Conservation (phyloP, 2,888 invertebrate species). For the Lomographa bimaculata region DNA sequence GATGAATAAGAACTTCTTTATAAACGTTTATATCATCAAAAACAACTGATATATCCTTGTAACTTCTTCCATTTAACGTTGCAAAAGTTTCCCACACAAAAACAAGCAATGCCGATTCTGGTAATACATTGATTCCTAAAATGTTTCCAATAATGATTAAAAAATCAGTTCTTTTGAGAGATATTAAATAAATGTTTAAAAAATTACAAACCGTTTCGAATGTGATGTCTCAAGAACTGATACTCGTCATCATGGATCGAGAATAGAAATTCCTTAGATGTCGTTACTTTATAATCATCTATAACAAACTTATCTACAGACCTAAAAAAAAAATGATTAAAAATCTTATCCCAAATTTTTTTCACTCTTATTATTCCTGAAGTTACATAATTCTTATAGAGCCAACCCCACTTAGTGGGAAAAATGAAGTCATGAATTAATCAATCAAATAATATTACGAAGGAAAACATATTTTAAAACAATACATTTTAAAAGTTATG, state of each 20-base stretch:
- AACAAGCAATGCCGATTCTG: conserved; percentile 83
- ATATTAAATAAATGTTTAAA: not conserved
- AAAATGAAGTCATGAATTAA: too few species aligned
- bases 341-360: too few species aligned
- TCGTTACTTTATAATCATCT: conserved; percentile 24
- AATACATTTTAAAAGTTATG: too few species aligned
- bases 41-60: conserved; percentile 10
- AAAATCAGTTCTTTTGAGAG: too few species aligned
- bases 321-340: conserved; percentile 30
- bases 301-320: conserved; percentile 23
- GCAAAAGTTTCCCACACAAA: conserved; percentile 76
- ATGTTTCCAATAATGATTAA: conserved; percentile 1
- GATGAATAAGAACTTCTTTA: conserved; percentile 1
- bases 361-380: too few species aligned
- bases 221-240: conserved; percentile 38
- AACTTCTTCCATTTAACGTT: conserved; percentile 7
- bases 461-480: too few species aligned
- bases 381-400: too few species aligned
- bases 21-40: conserved; percentile 21
- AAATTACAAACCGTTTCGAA: conserved; percentile 41
- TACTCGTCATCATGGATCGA: conserved; percentile 48
- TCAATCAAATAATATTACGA: too few species aligned
- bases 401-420: too few species aligned
- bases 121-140: conserved; percentile 83
- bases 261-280: conserved; percentile 36